Evolutionary conservation across 2,113 vertebrate genomes (phyloP).

Genomic region (Bombycilla garrulus): DNA sequence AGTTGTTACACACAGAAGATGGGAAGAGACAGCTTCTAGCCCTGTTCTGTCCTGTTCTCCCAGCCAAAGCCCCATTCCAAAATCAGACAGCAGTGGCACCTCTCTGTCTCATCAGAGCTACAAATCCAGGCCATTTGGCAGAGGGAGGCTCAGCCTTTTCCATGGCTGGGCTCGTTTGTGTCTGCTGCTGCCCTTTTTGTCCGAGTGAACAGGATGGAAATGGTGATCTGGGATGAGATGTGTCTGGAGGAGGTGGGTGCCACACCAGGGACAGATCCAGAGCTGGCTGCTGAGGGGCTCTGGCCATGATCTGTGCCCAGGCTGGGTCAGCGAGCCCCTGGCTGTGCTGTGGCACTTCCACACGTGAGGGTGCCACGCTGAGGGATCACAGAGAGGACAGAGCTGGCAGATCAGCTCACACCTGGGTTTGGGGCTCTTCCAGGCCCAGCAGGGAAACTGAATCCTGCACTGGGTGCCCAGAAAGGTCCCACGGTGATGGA

Average conservation of each 20-base stretch:
- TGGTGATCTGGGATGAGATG: neutral
- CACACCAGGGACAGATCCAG: neutral
- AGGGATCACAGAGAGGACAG: neutral
- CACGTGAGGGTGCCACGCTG: fast-evolving
- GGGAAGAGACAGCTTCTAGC: neutral
- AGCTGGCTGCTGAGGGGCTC: neutral
- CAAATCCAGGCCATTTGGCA: conserved; percentile 25
- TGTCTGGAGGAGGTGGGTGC: neutral
- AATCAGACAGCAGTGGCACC: conserved; percentile 2
- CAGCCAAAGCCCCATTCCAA: conserved; percentile 24
- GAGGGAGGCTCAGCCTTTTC: neutral
- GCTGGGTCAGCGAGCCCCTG: neutral
- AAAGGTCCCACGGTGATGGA: fast-evolving
- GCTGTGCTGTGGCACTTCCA: fast-evolving
- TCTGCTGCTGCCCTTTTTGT: neutral
- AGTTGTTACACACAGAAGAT: neutral
- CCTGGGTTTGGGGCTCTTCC: neutral
- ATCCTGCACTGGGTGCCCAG: fast-evolving
- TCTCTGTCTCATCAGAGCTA: neutral
- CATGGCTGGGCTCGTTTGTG: neutral
- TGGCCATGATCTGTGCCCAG: neutral
- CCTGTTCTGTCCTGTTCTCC: neutral
- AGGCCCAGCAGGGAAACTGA: neutral
- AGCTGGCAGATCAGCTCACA: neutral
- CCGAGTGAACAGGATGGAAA: neutral